Evolutionary conservation across 2,113 vertebrate genomes (phyloP).

Genomic region (Xiphophorus couchianus): DNA sequence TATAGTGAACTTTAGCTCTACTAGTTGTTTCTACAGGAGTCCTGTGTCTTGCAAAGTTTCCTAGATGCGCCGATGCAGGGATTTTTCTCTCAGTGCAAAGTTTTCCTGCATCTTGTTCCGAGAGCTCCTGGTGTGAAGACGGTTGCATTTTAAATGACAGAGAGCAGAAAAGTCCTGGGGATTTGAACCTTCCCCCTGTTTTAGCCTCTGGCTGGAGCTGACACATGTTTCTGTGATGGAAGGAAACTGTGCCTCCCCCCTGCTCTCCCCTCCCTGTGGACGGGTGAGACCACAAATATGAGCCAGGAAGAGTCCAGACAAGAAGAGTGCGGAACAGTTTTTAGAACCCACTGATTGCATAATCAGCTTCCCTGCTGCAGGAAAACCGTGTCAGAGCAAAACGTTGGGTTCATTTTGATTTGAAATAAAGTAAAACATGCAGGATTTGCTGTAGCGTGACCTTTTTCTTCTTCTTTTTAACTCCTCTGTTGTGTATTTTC

Average conservation of each 20-base stretch:
- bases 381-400: not conserved
- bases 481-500: constrained; percentile 20
- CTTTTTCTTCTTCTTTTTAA: constrained; percentile 2
- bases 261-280: constrained; percentile 45
- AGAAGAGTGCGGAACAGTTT: constrained; percentile 66
- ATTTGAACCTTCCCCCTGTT: constrained; percentile 22
- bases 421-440: not conserved
- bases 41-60: too few relatives aligned
- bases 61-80: not conserved
- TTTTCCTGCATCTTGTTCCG: not conserved
- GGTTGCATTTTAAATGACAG: not conserved
- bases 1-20: not conserved
- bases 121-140: not conserved
- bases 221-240: constrained; percentile 68
- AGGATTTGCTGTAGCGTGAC: constrained; percentile 17
- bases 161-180: constrained; percentile 14
- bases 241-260: constrained; percentile 52
- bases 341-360: constrained; percentile 67
- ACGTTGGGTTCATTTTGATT: not conserved
- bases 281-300: constrained; percentile 66
- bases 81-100: not conserved
- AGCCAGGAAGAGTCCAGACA: constrained; percentile 63
- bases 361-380: constrained; percentile 52
- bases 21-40: not conserved
- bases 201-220: constrained; percentile 46